Conservation (phyloP, 2,888 invertebrate species). For the Idaea biselata region DNA sequence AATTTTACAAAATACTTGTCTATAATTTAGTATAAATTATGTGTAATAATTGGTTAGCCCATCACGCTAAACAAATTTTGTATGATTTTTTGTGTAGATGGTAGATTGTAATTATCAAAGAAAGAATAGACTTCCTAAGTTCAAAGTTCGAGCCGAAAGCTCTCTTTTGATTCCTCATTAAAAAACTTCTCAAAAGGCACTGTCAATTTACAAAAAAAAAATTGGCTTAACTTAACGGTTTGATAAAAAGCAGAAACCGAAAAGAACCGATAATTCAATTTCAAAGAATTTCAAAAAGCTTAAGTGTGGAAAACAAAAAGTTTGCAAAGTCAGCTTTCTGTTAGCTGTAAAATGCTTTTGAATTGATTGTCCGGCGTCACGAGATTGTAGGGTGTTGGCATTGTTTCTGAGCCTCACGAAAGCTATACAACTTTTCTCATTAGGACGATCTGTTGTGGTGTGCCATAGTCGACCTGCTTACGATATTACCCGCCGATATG, state of each 20-base stretch:
- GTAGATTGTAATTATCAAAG: too few relatives aligned
- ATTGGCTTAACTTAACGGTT: background rate
- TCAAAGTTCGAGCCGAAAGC: background rate
- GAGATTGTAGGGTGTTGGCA: constrained; percentile 67
- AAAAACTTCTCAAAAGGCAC: background rate
- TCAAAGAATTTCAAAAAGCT: constrained; percentile 45
- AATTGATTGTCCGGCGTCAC: constrained; percentile 73
- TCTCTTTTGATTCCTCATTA: background rate
- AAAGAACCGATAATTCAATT: constrained; percentile 46
- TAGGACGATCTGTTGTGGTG: constrained; percentile 67
- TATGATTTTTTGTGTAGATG: too few relatives aligned
- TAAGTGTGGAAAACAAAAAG: constrained; percentile 51
- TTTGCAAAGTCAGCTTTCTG: constrained; percentile 41
- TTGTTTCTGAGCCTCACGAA: constrained; percentile 64
- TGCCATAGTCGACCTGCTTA: constrained; percentile 54
- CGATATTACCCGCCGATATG: constrained; percentile 44
- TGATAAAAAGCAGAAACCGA: constrained; percentile 22
- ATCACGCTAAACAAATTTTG: too few relatives aligned
- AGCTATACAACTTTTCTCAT: constrained; percentile 75
- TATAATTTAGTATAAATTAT: background rate
- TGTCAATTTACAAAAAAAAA: constrained; percentile 12
- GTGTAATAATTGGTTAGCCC: background rate
- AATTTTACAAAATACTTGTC: background rate
- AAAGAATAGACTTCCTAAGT: too few relatives aligned
- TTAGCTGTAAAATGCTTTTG: constrained; percentile 64